Evolutionary conservation across 92 coral and sea anemone species (phyloP), one percentile per base, ranked within the genome.

Genomic region (Siderastrea radians): DNA sequence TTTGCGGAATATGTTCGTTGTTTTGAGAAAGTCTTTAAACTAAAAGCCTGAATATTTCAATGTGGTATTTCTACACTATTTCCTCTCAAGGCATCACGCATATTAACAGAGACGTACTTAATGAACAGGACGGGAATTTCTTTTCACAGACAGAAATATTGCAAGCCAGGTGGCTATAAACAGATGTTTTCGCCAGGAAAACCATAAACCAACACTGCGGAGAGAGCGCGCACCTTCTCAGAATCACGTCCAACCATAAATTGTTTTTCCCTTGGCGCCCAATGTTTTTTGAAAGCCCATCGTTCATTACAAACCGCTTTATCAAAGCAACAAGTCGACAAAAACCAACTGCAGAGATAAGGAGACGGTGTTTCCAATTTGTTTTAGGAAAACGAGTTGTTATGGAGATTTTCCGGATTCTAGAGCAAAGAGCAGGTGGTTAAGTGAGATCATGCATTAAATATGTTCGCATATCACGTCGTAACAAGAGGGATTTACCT

Each of bases 281-380:
- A 82, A 45, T 70, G 86, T 82, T 69, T 70, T 82, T 55, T 13
- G 86, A 48, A 70, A 57, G 45, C 78, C 78, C 77, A 72, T 57
- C 10, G 78, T 70, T 82, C 86, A 82, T 82, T 59, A 82, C 68
- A 82, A 47, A 71, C 72, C 5, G 58, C 49, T 6, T 16, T 60
- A 58, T 62, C 72, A 81, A 51, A 51, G 75, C 81, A 74, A 84
- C 87, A 74, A 84, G 87, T 84, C 70, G 86, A 82, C 80, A 61
- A 49, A 62, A 83, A 49, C 61, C 72, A 1, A 63, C 81, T 73
- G 17, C 80, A 74, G 53, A 55, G 87, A 82, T 68, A 82, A 54
- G 64, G 49, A 54, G 19, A 70, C 58, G 55, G 65, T 17, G 26
- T 49, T 53, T 45, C 48, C 51, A 71, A 69, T 69, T 70, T n/a